Evolutionary conservation across 2,888 invertebrate species (phyloP), one percentile per base, ranked within the genome.

Genomic region (Erannis defoliaria): DNA sequence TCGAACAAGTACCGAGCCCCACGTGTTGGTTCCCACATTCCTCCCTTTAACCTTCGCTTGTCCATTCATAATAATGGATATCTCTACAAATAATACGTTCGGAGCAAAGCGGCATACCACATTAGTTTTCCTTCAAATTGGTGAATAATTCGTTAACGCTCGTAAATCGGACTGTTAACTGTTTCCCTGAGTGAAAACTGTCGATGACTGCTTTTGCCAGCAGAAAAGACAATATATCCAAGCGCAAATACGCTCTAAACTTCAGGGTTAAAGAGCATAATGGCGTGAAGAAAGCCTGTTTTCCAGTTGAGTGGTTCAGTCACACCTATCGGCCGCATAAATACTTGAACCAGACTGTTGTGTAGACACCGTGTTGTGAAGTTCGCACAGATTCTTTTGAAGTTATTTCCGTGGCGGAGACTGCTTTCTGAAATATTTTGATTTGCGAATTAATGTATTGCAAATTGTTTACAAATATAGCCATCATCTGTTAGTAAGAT

Each of bases 121-220:
- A 77, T 77, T 74, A 74, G 62, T 77, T 74, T 74, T 70, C 67
- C 62, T 66, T 71, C 72, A 64, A 67, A 71, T 74, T 66, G 70
- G 69, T 70, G 68, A 74, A 77, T 75, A 77, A 74, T 71, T 76
- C 71, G 73, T 67, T 59, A 60, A 55, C 63, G 58, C 67, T 35
- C 68, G 72, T 79, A 76, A 75, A 77, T 77, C 68, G 63, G 5
- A 29, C 26, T 55, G 61, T 53, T 58, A 70, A 67, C 55, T 33
- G 57, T 50, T 58, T 49, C 43, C 43, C 51, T 66, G 71, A 72
- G 66, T 68, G 70, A 69, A 50, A 66, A 68, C 68, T 70, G 70
- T 70, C 66, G 65, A 70, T 55, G 65, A 66, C 63, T 61, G 62
- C 59, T 61, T 62, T 59, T 55, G 54, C 61, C 51, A 53, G 40